These are phyloP conservation scores for Poeciliopsis paucimaculata DNA, from an alignment of 2,797 vertebrate species.

Conservation along the genomic window DNA sequence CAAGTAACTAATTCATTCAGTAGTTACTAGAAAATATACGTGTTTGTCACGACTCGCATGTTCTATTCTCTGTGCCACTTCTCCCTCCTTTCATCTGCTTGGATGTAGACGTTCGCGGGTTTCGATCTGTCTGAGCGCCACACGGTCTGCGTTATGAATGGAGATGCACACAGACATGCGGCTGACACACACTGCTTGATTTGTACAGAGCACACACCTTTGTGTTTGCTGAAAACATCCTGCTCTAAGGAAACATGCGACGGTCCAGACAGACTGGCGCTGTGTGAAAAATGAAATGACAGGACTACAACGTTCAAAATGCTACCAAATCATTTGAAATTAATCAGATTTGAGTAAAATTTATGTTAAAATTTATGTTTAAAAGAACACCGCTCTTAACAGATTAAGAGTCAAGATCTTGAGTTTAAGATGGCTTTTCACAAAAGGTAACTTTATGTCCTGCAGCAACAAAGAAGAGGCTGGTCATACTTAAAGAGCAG, in stretches of 20 bases:
- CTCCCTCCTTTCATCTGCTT: conserved; percentile 47
- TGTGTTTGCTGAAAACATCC: conserved; percentile 27
- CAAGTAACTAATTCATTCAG: conserved; percentile 47
- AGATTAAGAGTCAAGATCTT: background rate
- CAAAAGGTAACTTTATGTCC: background rate
- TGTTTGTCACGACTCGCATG: conserved; percentile 49
- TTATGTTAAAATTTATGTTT: background rate
- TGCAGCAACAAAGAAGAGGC: background rate
- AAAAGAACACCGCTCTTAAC: background rate
- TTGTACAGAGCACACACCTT: conserved; percentile 1
- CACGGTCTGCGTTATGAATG: conserved; percentile 54
- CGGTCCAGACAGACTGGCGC: conserved; percentile 14
- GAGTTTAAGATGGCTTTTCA: background rate
- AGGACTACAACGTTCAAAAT: background rate
- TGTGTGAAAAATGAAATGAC: conserved; percentile 6
- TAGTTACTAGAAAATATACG: conserved; percentile 29
- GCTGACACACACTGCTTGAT: conserved; percentile 13
- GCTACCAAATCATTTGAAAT: background rate
- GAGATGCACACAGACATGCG: conserved; percentile 27
- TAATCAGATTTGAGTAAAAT: background rate
- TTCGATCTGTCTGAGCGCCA: conserved; percentile 53
- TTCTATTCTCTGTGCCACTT: conserved; percentile 49
- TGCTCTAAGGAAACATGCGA: conserved; percentile 14
- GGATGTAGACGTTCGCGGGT: conserved; percentile 60
- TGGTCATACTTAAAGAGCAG: background rate